Conservation (phyloP, 2,113 vertebrate genomes). For the Nesogale talazaci region DNA sequence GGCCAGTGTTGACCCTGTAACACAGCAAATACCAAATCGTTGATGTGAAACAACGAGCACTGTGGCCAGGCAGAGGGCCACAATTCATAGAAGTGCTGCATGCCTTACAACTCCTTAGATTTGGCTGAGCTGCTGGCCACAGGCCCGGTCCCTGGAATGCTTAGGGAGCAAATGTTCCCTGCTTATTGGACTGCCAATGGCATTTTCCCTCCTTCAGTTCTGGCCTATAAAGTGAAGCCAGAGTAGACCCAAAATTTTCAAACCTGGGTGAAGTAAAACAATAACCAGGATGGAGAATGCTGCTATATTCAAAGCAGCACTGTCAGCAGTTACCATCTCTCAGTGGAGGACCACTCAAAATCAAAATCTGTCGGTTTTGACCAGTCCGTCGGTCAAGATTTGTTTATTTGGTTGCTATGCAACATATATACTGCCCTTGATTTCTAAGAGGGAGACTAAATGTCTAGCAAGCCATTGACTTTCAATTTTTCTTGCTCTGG, state of each 20-base stretch:
- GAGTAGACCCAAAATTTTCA: not conserved
- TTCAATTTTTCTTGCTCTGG: not conserved
- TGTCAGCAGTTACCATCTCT: too few relatives aligned
- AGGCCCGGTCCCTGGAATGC: slow-evolving; percentile 57
- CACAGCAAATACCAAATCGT: not conserved
- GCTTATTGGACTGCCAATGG: slow-evolving; percentile 57
- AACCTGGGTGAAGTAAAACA: not conserved
- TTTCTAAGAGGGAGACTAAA: not conserved
- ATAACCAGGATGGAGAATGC: not conserved
- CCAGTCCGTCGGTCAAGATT: not conserved
- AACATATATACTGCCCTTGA: not conserved
- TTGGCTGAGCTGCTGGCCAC: slow-evolving; percentile 17
- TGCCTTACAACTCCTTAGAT: slow-evolving; percentile 49
- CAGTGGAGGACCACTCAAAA: not conserved
- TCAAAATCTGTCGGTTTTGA: not conserved
- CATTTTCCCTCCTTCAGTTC: slow-evolving; percentile 45
- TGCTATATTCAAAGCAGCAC: too few relatives aligned
- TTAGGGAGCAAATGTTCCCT: slow-evolving; percentile 38
- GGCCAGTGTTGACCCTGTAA: not conserved
- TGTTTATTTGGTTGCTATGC: not conserved
- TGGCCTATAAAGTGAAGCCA: not conserved
- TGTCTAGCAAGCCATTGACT: not conserved
- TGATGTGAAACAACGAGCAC: slow-evolving; percentile 53
- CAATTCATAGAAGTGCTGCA: slow-evolving; percentile 56
- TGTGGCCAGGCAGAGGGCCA: slow-evolving; percentile 43